Evolutionary conservation across 2,888 invertebrate genomes (phyloP), one percentile per base, ranked within the genome.

Genomic region (Phymatocera aterrima): DNA sequence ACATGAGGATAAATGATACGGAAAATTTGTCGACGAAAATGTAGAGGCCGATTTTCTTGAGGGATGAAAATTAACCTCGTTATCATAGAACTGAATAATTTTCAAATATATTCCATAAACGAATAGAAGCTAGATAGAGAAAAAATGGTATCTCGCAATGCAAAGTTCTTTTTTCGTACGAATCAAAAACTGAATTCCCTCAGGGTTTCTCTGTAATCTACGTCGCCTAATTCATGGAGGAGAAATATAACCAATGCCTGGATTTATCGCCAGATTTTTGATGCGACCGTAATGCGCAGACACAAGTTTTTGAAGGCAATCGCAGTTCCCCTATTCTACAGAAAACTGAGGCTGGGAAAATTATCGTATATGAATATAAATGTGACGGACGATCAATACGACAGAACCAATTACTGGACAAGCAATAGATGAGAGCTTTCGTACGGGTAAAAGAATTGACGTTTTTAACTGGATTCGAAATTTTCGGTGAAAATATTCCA

Each of bases 241-340:
- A 43, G 10, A 18, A 10, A 28, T 61, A 34, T 64, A 68, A 43
- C 46, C 40, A n/a, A n/a, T 46, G n/a, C 21, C 43, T 46, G 24
- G 68, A 15, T n/a, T 28, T 28, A n/a, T 3, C 43, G 28, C 28
- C n/a, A 46, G 46, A 68, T 68, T 68, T 68, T 15, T 46, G 46
- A 68, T 68, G 43, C 43, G 46, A 68, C 24, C 46, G 43, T 68
- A 68, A 68, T 46, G 24, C 10, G 15, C n/a, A 43, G 43, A 28
- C 12, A 24, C 6, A 46, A 68, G 12, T 43, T 34, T 24, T 12
- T n/a, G 8, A 54, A 21, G 18, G 54, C 8, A 21, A 54, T 8
- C 12, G 54, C n/a, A n/a, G n/a, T n/a, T n/a, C n/a, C n/a, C n/a
- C n/a, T n/a, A n/a, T n/a, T n/a, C n/a, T n/a, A n/a, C n/a, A n/a